Evolutionary conservation across 2,797 vertebrate genomes (phyloP).

Genomic region (Sphenopsis melanotis): DNA sequence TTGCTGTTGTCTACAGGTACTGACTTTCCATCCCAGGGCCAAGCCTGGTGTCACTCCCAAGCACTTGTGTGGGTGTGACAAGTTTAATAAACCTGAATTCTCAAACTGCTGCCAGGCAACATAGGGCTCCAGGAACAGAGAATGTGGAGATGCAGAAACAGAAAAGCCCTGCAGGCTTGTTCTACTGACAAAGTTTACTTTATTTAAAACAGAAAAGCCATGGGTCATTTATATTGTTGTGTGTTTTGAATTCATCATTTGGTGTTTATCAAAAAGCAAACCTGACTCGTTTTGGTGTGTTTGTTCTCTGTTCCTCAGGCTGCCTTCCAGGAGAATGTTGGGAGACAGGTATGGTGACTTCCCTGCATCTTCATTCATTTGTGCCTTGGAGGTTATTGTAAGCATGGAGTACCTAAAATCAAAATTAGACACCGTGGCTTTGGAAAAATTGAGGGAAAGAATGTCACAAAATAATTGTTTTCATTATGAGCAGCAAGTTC

Average conservation of each 20-base stretch:
- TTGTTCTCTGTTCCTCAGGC: conserved; percentile 84
- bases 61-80: neutral
- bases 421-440: neutral
- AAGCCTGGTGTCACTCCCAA: conserved; percentile 4
- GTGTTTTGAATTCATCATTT: conserved; percentile 67
- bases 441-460: neutral
- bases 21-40: neutral
- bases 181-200: conserved; percentile 62
- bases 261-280: conserved; percentile 68
- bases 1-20: neutral
- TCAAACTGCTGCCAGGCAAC: conserved; percentile 28
- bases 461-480: neutral
- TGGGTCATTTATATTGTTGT: conserved; percentile 69
- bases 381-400: conserved; percentile 31
- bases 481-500: neutral
- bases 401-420: conserved; percentile 13
- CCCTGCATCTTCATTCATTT: conserved; percentile 49
- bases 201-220: conserved; percentile 71
- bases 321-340: conserved; percentile 99
- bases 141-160: conserved; percentile 15
- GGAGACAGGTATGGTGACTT: conserved; percentile 90
- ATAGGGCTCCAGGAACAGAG: conserved; percentile 9
- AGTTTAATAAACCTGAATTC: conserved; percentile 38
- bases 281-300: conserved; percentile 69
- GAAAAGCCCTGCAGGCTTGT: conserved; percentile 37